Conservation (phyloP, 53 echinoderm and acorn worm species). For the Arbacia lixula region DNA sequence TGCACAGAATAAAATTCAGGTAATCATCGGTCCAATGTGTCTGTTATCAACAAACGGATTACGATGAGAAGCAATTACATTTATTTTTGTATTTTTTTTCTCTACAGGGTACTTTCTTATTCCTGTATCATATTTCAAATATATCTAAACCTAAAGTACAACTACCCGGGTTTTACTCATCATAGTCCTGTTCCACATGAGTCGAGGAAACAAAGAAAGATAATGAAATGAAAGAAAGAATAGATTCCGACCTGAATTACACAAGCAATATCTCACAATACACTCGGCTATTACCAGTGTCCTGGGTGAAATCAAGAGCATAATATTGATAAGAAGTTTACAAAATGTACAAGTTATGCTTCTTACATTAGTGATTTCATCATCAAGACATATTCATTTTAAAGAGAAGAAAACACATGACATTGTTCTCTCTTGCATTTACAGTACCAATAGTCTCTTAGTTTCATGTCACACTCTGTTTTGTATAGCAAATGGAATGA, state of each 20-base stretch:
- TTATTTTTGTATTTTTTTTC: neutral
- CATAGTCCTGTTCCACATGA: no score
- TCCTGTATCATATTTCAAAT: conserved; percentile 6
- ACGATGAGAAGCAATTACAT: conserved; percentile 6
- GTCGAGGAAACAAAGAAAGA: neutral
- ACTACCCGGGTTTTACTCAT: neutral
- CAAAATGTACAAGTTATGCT: conserved; percentile 59
- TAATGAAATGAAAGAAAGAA: conserved; percentile 28
- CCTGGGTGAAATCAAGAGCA: conserved; percentile 39
- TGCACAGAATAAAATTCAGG: conserved; percentile 37
- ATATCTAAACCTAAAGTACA: conserved; percentile 46
- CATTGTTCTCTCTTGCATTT: conserved; percentile 36
- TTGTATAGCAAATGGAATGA: conserved; percentile 36
- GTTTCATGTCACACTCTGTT: neutral
- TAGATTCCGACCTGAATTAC: conserved; percentile 20
- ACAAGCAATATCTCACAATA: conserved; percentile 21
- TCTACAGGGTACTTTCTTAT: conserved; percentile 28
- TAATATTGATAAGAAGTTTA: conserved; percentile 53
- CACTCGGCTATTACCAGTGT: conserved; percentile 26
- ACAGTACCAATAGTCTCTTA: conserved; percentile 30
- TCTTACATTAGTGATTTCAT: conserved; percentile 4
- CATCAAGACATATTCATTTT: conserved; percentile 5
- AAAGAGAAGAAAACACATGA: neutral
- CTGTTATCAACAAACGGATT: neutral
- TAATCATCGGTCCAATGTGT: conserved; percentile 32